Conservation (phyloP, 2,797 vertebrate genomes). For the Myotis planiceps region DNA sequence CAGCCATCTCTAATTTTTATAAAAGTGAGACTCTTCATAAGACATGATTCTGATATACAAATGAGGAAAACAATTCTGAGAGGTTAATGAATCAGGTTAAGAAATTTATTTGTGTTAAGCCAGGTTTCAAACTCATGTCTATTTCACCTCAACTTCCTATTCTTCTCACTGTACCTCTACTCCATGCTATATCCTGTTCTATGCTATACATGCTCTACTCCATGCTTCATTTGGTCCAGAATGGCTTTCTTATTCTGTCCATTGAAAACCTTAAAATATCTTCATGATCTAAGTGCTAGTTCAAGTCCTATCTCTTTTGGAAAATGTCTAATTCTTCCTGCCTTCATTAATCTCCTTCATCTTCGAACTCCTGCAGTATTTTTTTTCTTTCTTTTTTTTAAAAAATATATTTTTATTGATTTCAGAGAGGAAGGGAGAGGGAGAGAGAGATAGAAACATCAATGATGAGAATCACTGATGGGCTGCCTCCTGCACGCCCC, state of each 20-base stretch:
- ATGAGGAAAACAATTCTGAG: background rate
- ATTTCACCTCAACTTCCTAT: background rate
- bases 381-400: too few relatives aligned
- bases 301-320: background rate
- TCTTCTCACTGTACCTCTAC: background rate
- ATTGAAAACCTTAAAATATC: background rate
- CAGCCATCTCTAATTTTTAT: background rate
- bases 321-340: background rate
- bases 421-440: too few relatives aligned
- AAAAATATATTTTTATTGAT: too few relatives aligned
- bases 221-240: background rate
- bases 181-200: background rate
- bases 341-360: background rate
- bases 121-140: background rate
- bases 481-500: too few relatives aligned
- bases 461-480: too few relatives aligned
- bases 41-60: background rate
- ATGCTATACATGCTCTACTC: background rate
- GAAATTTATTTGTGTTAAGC: background rate
- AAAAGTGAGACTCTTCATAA: background rate
- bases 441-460: too few relatives aligned
- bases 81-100: background rate
- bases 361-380: background rate
- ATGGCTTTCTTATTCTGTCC: background rate
- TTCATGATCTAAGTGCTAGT: background rate